These are phyloP conservation scores for Hypena proboscidalis DNA, from an alignment of 2,888 invertebrate genomes.

Conservation along the genomic window DNA sequence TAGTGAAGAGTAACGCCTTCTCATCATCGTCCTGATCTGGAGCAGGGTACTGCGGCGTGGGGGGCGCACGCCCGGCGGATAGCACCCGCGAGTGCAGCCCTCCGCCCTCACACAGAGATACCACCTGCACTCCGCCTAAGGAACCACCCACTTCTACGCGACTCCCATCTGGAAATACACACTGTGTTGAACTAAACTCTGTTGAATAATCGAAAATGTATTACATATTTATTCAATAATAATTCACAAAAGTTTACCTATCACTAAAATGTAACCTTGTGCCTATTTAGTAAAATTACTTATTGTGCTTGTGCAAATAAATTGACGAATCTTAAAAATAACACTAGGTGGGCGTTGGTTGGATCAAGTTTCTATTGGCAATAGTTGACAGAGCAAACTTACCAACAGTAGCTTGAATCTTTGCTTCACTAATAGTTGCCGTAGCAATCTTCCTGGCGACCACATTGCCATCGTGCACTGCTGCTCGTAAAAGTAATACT, in stretches of 20 bases:
- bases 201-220: too few species aligned
- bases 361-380: too few species aligned
- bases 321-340: too few species aligned
- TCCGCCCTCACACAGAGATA: conserved; percentile 94
- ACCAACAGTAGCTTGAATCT: conserved; percentile 93
- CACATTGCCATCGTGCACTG: conserved; percentile 88
- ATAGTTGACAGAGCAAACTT: too few species aligned
- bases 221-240: too few species aligned
- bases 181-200: too few species aligned
- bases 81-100: conserved; percentile 94
- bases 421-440: conserved; percentile 95
- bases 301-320: too few species aligned
- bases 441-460: conserved; percentile 96
- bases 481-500: conserved; percentile 93
- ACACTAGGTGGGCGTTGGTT: too few species aligned
- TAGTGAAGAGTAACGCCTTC: conserved; percentile 66
- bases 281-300: too few species aligned
- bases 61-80: conserved; percentile 90
- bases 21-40: conserved; percentile 52
- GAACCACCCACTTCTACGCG: conserved; percentile 91
- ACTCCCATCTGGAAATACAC: conserved; percentile 73
- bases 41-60: conserved; percentile 82
- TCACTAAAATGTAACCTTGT: too few species aligned
- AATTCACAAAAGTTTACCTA: too few species aligned
- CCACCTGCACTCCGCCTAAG: conserved; percentile 95